Conservation (phyloP, 2,113 vertebrate species). For the Thinocorus orbignyianus region DNA sequence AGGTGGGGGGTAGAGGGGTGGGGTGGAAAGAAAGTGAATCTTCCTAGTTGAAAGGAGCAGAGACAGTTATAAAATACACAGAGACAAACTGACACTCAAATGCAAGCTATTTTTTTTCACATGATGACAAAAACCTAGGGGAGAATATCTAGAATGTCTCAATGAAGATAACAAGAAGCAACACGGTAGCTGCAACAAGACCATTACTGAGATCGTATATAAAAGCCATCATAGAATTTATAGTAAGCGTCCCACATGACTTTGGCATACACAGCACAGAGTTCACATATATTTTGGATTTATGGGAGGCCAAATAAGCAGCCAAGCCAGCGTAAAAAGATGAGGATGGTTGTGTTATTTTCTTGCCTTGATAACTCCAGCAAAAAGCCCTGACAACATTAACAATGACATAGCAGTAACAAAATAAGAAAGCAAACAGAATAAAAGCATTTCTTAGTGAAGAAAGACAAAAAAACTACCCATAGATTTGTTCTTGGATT, state of each 20-base stretch:
- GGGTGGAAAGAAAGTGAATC: not conserved
- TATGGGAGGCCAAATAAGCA: not conserved
- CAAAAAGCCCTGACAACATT: accelerated
- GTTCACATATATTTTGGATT: not conserved
- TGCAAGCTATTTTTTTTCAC: not conserved
- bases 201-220: not conserved
- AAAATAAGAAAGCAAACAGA: not conserved
- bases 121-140: not conserved
- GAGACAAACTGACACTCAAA: not conserved
- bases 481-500: not conserved
- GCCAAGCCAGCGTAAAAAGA: not conserved
- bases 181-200: not conserved
- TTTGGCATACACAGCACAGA: not conserved
- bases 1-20: no score
- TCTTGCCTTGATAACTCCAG: not conserved
- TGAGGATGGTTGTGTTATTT: not conserved
- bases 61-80: not conserved
- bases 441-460: not conserved
- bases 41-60: not conserved
- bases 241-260: accelerated
- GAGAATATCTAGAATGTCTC: not conserved
- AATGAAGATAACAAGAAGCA: not conserved
- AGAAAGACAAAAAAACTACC: not conserved
- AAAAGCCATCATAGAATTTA: not conserved
- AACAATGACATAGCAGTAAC: not conserved